A percentile compares a stretch with the other conserved stretches of the same genome.
These are phyloP conservation scores for Lomographa bimaculata DNA, from an alignment of 2,888 invertebrate genomes.

Conservation along the genomic window DNA sequence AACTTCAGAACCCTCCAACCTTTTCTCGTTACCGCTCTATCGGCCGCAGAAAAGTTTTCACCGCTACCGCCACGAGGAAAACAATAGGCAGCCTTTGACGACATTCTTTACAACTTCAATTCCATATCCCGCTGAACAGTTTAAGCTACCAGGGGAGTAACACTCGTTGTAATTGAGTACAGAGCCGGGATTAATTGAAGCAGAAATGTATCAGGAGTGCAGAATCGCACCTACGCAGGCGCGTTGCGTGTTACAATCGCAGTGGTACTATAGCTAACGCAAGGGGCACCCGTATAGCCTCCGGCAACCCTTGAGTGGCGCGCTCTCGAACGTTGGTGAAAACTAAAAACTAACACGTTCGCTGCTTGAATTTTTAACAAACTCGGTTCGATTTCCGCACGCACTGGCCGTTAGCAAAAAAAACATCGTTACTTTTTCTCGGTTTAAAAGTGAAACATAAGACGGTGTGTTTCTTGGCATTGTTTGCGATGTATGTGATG, in stretches of 20 bases:
- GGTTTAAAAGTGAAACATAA: slow-evolving; percentile 31
- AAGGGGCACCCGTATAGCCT: slow-evolving; percentile 56
- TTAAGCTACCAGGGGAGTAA: slow-evolving; percentile 43
- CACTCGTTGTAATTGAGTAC: slow-evolving; percentile 72
- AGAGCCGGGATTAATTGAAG: slow-evolving; percentile 77
- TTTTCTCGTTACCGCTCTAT: slow-evolving; percentile 6
- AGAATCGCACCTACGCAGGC: slow-evolving; percentile 74
- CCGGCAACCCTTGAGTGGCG: slow-evolving; percentile 16
- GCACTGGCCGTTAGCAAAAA: slow-evolving; percentile 13
- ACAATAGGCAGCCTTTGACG: slow-evolving; percentile 19
- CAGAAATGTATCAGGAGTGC: slow-evolving; percentile 79
- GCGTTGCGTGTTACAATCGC: slow-evolving; percentile 64
- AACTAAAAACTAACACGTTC: slow-evolving; percentile 27
- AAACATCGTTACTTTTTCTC: slow-evolving; percentile 5
- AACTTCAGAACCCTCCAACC: neutral
- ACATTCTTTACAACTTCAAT: slow-evolving; percentile 30
- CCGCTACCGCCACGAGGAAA: neutral
- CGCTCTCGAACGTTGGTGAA: slow-evolving; percentile 28
- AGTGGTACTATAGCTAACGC: slow-evolving; percentile 65
- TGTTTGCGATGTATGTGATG: too few relatives aligned
- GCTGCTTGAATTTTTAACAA: slow-evolving; percentile 26
- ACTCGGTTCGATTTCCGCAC: slow-evolving; percentile 1
- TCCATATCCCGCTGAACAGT: slow-evolving; percentile 39
- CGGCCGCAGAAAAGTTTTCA: slow-evolving; percentile 6
- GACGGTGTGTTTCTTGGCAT: slow-evolving; percentile 9